These are phyloP conservation scores for Acrocephalus kingi DNA, from an alignment of 2,113 vertebrate genomes.

Conservation along the genomic window DNA sequence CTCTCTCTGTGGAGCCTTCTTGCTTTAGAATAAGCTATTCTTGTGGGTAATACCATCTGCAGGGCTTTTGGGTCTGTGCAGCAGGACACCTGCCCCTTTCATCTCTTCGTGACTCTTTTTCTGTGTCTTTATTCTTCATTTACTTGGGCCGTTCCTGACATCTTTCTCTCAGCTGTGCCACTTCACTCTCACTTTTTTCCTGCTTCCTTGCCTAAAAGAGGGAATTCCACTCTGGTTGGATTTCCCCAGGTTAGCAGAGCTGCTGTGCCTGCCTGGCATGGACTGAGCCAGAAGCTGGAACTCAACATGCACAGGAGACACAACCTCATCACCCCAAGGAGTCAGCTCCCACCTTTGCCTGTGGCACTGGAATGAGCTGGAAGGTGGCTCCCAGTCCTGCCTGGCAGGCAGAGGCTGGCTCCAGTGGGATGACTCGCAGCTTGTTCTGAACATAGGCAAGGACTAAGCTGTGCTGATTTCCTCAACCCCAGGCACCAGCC, in stretches of 20 bases:
- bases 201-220: neutral
- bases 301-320: neutral
- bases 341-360: neutral
- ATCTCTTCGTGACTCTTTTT: neutral
- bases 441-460: neutral
- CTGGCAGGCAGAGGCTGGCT: neutral
- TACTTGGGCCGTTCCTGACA: neutral
- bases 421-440: neutral
- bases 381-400: neutral
- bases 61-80: neutral
- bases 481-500: neutral
- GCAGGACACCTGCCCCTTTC: neutral
- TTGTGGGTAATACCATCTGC: neutral
- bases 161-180: neutral
- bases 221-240: neutral
- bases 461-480: neutral
- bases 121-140: neutral
- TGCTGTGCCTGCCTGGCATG: neutral
- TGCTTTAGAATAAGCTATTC: neutral
- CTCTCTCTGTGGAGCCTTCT: neutral
- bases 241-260: neutral
- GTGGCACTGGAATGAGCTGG: neutral
- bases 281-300: neutral
- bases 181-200: neutral
- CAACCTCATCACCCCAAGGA: neutral